A percentile compares a stretch with the other conserved stretches of the same genome.
Evolutionary conservation across 2,797 vertebrate genomes (phyloP).

Genomic region (Pygocentrus nattereri): DNA sequence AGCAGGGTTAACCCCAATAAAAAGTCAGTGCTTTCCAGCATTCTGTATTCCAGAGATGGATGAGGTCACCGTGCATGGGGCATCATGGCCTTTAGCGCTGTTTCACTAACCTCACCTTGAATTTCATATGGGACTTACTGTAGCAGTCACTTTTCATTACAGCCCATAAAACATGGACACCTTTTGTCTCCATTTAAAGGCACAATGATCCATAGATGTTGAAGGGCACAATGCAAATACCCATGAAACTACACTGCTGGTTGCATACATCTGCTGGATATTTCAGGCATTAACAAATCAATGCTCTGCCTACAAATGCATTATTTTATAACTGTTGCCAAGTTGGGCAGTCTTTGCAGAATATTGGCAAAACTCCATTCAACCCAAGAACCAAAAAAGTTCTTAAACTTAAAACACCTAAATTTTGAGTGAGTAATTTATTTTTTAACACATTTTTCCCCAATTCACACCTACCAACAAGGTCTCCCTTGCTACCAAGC

Average conservation of each 20-base stretch:
- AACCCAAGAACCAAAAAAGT: too few species aligned
- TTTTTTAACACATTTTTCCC: too few species aligned
- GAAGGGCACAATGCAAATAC: neutral
- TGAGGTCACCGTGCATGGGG: conserved; percentile 9
- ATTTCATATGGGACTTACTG: neutral
- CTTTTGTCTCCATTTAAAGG: neutral
- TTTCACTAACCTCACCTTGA: conserved; percentile 34
- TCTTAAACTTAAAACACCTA: too few species aligned
- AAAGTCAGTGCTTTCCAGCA: conserved; percentile 21
- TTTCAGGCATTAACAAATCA: neutral
- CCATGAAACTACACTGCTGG: neutral
- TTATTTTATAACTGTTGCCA: neutral
- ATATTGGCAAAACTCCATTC: neutral
- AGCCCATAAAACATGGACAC: neutral
- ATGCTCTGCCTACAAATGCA: too few species aligned
- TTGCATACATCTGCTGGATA: neutral
- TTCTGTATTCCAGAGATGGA: conserved; percentile 30
- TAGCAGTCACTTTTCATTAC: conserved; percentile 12
- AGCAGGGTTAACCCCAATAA: conserved; percentile 48
- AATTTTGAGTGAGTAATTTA: too few species aligned
- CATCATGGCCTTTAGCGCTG: neutral
- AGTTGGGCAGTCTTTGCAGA: neutral
- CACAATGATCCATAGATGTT: neutral
- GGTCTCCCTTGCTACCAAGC: too few species aligned
- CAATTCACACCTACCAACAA: too few species aligned